Percentiles rank a stretch among this genome's conserved stretches.
Conservation (phyloP, 2,888 invertebrate species). For the Eubasilissa splendida region DNA sequence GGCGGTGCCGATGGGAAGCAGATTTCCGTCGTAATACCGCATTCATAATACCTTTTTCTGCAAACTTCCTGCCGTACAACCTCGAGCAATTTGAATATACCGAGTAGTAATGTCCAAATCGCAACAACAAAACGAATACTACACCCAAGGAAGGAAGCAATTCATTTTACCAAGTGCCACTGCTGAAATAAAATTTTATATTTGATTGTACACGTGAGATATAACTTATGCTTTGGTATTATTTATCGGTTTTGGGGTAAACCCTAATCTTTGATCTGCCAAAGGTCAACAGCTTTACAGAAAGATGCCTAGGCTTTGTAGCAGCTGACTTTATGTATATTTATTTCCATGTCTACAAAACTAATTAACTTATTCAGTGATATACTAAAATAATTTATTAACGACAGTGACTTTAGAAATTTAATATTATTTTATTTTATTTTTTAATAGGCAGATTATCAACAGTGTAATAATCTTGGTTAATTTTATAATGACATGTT, state of each 20-base stretch:
- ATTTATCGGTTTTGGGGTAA: not conserved
- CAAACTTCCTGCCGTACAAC: not conserved
- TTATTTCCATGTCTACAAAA: too few species aligned
- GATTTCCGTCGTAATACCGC: not conserved
- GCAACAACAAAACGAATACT: too few species aligned
- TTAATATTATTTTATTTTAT: too few species aligned
- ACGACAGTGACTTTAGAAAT: too few species aligned
- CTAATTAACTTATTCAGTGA: too few species aligned
- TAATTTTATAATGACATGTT: too few species aligned
- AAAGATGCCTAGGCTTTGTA: too few species aligned
- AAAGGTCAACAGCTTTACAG: not conserved
- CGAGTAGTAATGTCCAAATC: not conserved
- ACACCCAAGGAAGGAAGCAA: not conserved
- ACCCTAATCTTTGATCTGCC: not conserved
- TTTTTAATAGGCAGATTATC: too few species aligned
- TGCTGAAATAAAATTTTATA: not conserved
- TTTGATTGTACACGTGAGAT: not conserved
- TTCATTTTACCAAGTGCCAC: not conserved
- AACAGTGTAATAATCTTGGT: too few species aligned
- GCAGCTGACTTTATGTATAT: too few species aligned
- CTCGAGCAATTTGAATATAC: not conserved
- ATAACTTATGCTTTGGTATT: not conserved
- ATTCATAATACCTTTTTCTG: not conserved
- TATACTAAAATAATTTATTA: too few species aligned
- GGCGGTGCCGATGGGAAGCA: slow-evolving; percentile 7